Percentiles rank a stretch among this genome's conserved stretches.
These are phyloP conservation scores for Ciconia maguari DNA, from an alignment of 2,113 vertebrate species.

Conservation along the genomic window DNA sequence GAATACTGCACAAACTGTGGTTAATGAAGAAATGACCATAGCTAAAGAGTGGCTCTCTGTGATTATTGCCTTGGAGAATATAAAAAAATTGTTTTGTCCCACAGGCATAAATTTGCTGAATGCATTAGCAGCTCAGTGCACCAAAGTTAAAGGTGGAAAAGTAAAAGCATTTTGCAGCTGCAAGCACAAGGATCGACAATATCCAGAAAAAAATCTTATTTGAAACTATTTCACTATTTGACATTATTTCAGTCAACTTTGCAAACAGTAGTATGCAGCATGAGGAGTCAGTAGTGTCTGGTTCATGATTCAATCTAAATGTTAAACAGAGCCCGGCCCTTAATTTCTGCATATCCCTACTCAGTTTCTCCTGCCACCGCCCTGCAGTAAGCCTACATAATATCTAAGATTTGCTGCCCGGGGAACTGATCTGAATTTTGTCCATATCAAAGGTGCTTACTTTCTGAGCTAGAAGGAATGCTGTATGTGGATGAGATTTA, in stretches of 20 bases:
- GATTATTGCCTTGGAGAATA: neutral
- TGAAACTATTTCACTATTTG: neutral
- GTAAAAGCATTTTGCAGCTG: neutral
- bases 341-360: neutral
- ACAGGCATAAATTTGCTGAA: neutral
- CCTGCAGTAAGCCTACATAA: neutral
- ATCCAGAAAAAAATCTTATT: neutral
- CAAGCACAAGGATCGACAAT: neutral
- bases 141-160: neutral
- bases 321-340: constrained; percentile 20
- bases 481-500: neutral
- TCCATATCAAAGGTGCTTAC: neutral
- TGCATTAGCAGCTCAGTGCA: neutral
- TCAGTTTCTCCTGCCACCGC: neutral
- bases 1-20: neutral
- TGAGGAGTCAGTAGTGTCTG: neutral
- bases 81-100: neutral
- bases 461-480: neutral
- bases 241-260: neutral
- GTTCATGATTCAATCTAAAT: constrained; percentile 29
- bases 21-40: neutral
- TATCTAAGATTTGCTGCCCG: neutral
- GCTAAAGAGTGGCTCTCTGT: neutral
- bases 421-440: constrained; percentile 2
- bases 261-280: neutral